These are phyloP conservation scores for Perizoma affinitatum DNA, from an alignment of 2,888 invertebrate species.

Conservation along the genomic window DNA sequence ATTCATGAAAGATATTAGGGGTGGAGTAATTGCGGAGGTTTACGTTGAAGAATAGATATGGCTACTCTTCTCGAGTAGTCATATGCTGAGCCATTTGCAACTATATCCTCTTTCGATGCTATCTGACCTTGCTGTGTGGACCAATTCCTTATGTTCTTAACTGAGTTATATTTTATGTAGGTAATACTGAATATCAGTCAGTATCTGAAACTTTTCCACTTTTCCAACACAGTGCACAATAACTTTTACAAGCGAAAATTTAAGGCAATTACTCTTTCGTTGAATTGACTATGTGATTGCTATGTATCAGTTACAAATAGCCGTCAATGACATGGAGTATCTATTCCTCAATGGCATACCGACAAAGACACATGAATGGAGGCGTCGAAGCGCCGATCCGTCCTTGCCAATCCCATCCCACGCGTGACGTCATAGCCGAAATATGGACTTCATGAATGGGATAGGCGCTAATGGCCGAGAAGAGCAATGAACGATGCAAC, in stretches of 20 bases:
- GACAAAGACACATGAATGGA: constrained; percentile 36
- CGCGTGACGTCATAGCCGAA: constrained; percentile 33
- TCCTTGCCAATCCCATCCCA: constrained; percentile 40
- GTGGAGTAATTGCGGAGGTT: constrained; percentile 1
- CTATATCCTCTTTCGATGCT: too few relatives aligned
- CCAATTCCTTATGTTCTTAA: too few relatives aligned
- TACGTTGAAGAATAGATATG: neutral
- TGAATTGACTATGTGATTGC: constrained; percentile 11
- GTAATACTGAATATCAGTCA: too few relatives aligned
- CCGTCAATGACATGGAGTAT: constrained; percentile 23
- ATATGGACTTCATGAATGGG: constrained; percentile 34
- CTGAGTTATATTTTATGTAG: too few relatives aligned
- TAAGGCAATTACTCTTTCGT: too few relatives aligned
- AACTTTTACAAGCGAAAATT: too few relatives aligned
- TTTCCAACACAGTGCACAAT: neutral
- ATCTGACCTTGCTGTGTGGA: too few relatives aligned
- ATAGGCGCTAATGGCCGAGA: constrained; percentile 29
- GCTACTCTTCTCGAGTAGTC: neutral
- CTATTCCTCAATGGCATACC: constrained; percentile 24
- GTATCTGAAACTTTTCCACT: neutral
- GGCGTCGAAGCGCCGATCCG: constrained; percentile 31
- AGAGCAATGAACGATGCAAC: constrained; percentile 26
- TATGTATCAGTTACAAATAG: constrained; percentile 19
- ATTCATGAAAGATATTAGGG: constrained; percentile 40
- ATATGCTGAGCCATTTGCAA: too few relatives aligned